Conservation (phyloP, 35 echinoderm and acorn worm genomes). For the Stichopus chloronotus region DNA sequence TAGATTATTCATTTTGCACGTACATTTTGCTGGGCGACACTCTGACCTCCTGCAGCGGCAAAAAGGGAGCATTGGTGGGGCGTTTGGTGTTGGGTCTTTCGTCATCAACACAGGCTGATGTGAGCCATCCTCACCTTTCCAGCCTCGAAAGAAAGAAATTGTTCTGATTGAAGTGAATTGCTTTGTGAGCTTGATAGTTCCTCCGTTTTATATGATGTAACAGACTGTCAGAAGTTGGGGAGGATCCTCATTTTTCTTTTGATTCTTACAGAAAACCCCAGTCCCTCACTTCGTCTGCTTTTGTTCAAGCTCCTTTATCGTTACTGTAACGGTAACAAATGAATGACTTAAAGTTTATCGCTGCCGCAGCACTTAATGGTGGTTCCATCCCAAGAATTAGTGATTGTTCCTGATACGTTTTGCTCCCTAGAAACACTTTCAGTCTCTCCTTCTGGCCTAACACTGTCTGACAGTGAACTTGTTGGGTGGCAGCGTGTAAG, state of each 20-base stretch:
- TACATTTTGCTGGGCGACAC: background rate
- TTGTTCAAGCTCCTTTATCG: constrained; percentile 13
- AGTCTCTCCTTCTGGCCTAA: constrained; percentile 36
- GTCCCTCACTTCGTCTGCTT: background rate
- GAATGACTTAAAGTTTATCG: background rate
- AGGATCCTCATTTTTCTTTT: constrained; percentile 9
- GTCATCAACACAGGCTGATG: background rate
- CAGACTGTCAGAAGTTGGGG: background rate
- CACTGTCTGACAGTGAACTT: constrained; percentile 38
- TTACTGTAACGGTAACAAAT: constrained; percentile 9
- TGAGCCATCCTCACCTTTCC: background rate
- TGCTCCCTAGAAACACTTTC: background rate
- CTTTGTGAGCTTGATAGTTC: background rate
- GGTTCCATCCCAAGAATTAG: background rate
- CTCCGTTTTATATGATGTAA: background rate
- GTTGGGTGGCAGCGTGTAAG: constrained; percentile 38
- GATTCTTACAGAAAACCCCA: constrained; percentile 45
- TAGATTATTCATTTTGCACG: background rate
- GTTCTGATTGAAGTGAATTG: background rate
- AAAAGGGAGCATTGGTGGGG: background rate
- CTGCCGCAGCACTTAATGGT: background rate
- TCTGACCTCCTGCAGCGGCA: background rate
- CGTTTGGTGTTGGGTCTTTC: constrained; percentile 10
- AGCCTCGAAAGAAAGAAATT: background rate
- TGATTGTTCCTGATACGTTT: background rate